Evolutionary conservation across 2,888 invertebrate species (phyloP).

Genomic region (Unio delphinus): DNA sequence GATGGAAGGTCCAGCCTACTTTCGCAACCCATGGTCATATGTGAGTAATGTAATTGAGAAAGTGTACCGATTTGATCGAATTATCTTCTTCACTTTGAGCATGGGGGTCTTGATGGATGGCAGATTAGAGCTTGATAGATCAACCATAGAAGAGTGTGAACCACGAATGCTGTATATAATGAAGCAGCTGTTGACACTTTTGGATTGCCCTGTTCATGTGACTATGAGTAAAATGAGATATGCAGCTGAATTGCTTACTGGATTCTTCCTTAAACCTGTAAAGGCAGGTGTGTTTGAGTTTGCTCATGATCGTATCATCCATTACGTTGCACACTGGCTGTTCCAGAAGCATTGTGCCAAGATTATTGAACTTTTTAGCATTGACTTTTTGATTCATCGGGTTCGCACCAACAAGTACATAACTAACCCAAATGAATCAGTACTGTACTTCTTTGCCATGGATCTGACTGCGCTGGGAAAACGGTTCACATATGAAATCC

Average conservation of each 20-base stretch:
- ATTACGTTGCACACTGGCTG: conserved; percentile 24
- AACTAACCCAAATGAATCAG: conserved; percentile 10
- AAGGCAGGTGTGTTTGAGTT: conserved; percentile 22
- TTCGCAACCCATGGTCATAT: conserved; percentile 25
- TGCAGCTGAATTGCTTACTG: conserved; percentile 29
- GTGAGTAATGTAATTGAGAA: conserved; percentile 29
- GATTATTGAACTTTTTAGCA: conserved; percentile 20
- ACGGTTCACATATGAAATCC: conserved; percentile 26
- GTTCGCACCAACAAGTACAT: conserved; percentile 15
- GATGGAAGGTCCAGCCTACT: conserved; percentile 30
- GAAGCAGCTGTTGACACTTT: conserved; percentile 19
- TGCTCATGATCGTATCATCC: conserved; percentile 27
- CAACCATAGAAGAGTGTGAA: conserved; percentile 24
- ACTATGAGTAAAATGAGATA: conserved; percentile 28
- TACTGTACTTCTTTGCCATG: too few species aligned
- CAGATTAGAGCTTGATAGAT: conserved; percentile 28
- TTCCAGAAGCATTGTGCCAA: conserved; percentile 15
- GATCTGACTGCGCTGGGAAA: conserved; percentile 13
- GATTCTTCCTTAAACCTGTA: conserved; percentile 30
- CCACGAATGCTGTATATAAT: conserved; percentile 24
- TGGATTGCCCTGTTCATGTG: conserved; percentile 25
- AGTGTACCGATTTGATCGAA: conserved; percentile 28
- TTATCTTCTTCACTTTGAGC: conserved; percentile 27
- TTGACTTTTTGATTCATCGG: conserved; percentile 24
- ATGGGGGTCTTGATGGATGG: conserved; percentile 32